phyloP scores from a whole-genome alignment of 2,797 vertebrate genomes.

The Phylloscopus collybita region DNA sequence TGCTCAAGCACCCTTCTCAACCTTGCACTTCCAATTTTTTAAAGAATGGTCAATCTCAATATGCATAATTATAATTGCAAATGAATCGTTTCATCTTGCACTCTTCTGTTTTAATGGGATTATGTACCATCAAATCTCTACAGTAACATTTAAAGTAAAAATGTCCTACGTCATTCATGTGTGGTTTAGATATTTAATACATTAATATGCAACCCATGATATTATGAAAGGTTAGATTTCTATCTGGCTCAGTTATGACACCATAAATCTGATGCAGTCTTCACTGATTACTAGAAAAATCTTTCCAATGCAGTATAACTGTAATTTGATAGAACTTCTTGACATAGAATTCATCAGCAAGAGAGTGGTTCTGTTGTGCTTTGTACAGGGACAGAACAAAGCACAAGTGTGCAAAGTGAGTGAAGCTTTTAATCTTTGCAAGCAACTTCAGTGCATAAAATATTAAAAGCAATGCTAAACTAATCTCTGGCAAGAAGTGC shows the following conservation, averaged over 20 bases:
- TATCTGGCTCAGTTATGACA: background rate
- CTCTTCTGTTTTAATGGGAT: constrained; percentile 48
- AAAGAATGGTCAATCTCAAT: constrained; percentile 26
- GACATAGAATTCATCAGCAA: background rate
- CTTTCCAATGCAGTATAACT: background rate
- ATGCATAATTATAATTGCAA: constrained; percentile 46
- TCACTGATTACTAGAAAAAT: constrained; percentile 22
- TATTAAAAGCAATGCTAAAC: constrained; percentile 59
- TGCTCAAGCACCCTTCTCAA: constrained; percentile 27
- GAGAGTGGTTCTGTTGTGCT: background rate
- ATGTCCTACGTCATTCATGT: background rate
- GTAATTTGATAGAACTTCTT: constrained; percentile 1
- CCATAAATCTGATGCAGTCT: background rate
- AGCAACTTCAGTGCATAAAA: constrained; percentile 51
- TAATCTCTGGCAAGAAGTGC: constrained; percentile 42
- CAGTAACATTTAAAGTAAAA: constrained; percentile 45
- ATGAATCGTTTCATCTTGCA: constrained; percentile 20
- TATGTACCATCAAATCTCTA: background rate
- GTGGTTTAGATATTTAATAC: constrained; percentile 15
- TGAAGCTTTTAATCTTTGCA: constrained; percentile 36
- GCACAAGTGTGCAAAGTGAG: background rate
- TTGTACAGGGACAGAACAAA: background rate
- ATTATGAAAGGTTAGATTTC: constrained; percentile 30
- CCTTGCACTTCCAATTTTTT: constrained; percentile 24
- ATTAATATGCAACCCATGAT: constrained; percentile 28